A percentile compares a stretch with the other conserved stretches of the same genome.
Evolutionary conservation across 2,888 invertebrate genomes (phyloP).

Genomic region (Tenodera sinensis): DNA sequence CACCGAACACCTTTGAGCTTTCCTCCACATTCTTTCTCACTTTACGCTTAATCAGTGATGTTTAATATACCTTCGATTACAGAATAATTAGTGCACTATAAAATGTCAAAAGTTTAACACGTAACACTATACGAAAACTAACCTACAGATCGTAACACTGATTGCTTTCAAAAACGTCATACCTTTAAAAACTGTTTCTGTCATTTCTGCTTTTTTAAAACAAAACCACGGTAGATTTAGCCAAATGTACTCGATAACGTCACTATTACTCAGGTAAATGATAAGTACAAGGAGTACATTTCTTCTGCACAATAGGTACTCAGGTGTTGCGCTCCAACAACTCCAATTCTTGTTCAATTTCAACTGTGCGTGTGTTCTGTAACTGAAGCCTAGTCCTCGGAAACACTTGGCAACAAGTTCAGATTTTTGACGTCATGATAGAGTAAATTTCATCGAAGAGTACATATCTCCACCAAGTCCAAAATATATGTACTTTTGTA

Average conservation of each 20-base stretch:
- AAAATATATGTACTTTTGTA: background rate
- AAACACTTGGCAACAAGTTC: slow-evolving; percentile 18
- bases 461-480: background rate
- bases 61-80: background rate
- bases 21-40: no score
- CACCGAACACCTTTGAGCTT: no score
- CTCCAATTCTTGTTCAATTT: background rate
- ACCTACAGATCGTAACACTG: background rate
- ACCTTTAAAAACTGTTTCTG: slow-evolving; percentile 23
- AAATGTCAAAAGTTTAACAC: background rate
- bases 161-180: background rate
- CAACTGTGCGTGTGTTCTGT: background rate
- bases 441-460: background rate
- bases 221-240: background rate
- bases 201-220: background rate
- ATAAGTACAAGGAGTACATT: background rate
- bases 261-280: background rate
- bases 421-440: background rate
- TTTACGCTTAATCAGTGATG: no score
- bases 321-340: background rate
- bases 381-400: background rate
- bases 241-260: background rate
- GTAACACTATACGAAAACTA: background rate
- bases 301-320: background rate
- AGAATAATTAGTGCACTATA: background rate